Conservation (phyloP, 2,888 invertebrate genomes). For the Prosopocoilus inquinatus region DNA sequence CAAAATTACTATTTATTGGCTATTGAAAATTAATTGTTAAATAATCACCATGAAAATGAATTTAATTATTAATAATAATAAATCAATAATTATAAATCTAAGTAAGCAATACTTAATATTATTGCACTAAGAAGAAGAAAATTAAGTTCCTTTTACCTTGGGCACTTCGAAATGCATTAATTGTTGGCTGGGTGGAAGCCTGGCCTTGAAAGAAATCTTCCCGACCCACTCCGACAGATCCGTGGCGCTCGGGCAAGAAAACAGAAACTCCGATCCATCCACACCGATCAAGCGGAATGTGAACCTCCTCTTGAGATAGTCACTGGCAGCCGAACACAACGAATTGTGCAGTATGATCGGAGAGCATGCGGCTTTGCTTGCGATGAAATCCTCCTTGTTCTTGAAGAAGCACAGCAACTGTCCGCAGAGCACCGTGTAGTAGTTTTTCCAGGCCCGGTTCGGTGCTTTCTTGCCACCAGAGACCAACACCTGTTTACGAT, state of each 20-base stretch:
- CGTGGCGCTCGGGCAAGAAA: constrained; percentile 70
- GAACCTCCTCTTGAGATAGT: constrained; percentile 93
- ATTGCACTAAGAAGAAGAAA: neutral
- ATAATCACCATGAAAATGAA: neutral
- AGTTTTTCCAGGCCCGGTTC: constrained; percentile 92
- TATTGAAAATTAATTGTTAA: constrained; percentile 15
- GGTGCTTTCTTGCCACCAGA: constrained; percentile 93
- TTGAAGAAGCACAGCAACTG: constrained; percentile 98
- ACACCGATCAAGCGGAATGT: constrained; percentile 85
- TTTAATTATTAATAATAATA: neutral
- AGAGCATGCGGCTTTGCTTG: constrained; percentile 84
- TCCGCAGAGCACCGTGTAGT: constrained; percentile 93
- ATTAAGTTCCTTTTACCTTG: constrained; percentile 37
- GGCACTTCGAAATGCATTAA: constrained; percentile 74
- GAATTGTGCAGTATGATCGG: constrained; percentile 81
- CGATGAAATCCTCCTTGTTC: constrained; percentile 86
- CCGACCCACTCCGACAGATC: constrained; percentile 88
- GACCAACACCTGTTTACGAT: constrained; percentile 92
- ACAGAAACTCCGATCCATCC: constrained; percentile 92
- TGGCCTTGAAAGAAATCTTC: constrained; percentile 91
- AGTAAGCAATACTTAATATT: neutral
- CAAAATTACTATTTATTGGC: constrained; percentile 4
- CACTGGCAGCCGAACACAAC: constrained; percentile 80
- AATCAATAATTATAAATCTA: constrained; percentile 6
- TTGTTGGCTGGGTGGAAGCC: constrained; percentile 85